phyloP scores from a whole-genome alignment of 64 coral and sea anemone species.

The Pocillopora damicornis region DNA sequence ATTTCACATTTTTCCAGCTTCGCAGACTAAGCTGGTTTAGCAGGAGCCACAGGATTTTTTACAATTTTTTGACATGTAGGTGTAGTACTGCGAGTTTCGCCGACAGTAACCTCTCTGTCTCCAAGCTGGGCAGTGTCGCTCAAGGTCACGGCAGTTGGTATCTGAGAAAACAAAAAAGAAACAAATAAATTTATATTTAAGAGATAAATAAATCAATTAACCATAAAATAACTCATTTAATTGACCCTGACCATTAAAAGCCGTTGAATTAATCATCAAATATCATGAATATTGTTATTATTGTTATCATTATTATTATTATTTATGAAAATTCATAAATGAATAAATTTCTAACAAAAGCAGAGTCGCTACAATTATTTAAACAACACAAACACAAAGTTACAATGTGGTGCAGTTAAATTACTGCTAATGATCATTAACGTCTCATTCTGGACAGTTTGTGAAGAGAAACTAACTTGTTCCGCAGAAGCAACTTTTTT shows the following conservation, averaged over 20 bases:
- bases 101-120: slow-evolving; percentile 35
- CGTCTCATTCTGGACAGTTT: no score
- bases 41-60: slow-evolving; percentile 55
- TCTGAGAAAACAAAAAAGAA: slow-evolving; percentile 3
- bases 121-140: slow-evolving; percentile 28
- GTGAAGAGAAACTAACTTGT: background rate
- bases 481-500: slow-evolving; percentile 52
- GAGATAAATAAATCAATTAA: background rate
- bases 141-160: background rate
- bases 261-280: no score
- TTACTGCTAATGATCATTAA: no score
- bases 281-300: no score
- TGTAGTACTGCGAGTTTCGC: background rate
- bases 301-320: no score
- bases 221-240: no score
- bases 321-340: no score
- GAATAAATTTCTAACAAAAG: no score
- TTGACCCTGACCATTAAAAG: no score
- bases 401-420: no score
- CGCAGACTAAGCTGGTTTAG: background rate
- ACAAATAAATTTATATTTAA: background rate
- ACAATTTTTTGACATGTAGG: slow-evolving; percentile 48
- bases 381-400: no score
- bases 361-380: no score
- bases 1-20: background rate